Evolutionary conservation across 1,140 invertebrate genomes (phyloP), one percentile per base, ranked within the genome.

Genomic region (Leguminivora glycinivorella): DNA sequence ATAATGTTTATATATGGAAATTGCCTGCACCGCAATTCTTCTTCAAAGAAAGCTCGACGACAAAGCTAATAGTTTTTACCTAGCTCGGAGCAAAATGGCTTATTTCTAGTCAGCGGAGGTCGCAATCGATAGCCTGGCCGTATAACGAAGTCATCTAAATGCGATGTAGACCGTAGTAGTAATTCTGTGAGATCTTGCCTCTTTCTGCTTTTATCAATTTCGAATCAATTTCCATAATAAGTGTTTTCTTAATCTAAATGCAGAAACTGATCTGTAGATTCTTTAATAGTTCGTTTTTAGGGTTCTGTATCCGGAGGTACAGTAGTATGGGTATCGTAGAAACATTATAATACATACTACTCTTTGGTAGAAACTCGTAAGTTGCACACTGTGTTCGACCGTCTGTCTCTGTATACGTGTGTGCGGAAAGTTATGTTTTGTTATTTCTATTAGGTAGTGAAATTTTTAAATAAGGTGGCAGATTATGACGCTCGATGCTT

Each of bases 121-220:
- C 31, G 17, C 63, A 19, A 40, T 40, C 63, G 63, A 67, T 40
- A 31, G 63, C 17, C 22, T 31, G 29, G 26, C 63, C 26, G 34
- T 12, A 19, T 67, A 67, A 67, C 29, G 63, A 67, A 67, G 63
- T 67, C 58, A 63, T 63, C 25, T 67, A 67, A 67, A 67, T 67
- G 63, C 63, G 63, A 4, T 34, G 29, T 63, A 31, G 25, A 63
- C 58, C n/a, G 24, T 26, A 25, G 58, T 19, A 31, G 25, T 26
- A 25, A 25, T 31, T 63, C 25, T 25, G 29, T n/a, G 7, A 31
- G 24, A 19, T 17, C 14, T 31, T 31, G 17, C 25, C 19, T 26
- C 19, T 25, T 58, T 58, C 10, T 34, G 22, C 25, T 24, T 58
- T 22, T 60, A 26, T 25, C 47, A 52, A 52, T 52, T 52, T 52